Percentiles rank a stretch among this genome's conserved stretches.
phyloP scores from a whole-genome alignment of 1,140 invertebrate genomes.

The Anastrepha obliqua region DNA sequence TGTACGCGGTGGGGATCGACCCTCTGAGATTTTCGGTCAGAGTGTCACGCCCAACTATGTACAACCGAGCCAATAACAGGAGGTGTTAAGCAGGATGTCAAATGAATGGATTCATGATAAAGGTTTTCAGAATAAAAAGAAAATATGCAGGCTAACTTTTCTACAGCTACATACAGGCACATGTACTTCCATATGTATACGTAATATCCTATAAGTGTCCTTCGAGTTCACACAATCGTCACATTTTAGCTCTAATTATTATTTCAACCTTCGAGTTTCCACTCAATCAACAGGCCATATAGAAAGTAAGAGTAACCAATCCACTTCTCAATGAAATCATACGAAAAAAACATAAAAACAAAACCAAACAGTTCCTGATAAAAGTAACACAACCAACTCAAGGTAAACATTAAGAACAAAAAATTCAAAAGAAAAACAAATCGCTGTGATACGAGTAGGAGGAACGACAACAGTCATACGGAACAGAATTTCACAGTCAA shows the following conservation, averaged over 20 bases:
- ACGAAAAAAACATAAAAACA: background rate
- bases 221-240: background rate
- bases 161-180: no score
- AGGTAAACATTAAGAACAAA: background rate
- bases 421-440: constrained; percentile 36
- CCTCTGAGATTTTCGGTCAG: no score
- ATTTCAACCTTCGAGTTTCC: background rate
- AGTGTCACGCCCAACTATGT: no score
- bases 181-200: background rate
- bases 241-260: background rate
- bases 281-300: constrained; percentile 1
- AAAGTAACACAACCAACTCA: constrained; percentile 21
- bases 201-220: background rate
- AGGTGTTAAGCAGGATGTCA: no score
- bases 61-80: no score
- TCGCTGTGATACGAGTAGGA: constrained; percentile 34
- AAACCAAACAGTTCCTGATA: background rate
- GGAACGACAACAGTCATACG: constrained; percentile 19
- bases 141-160: no score
- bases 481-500: constrained; percentile 7
- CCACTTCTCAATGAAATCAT: constrained; percentile 17
- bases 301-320: constrained; percentile 44
- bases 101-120: no score
- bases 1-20: no score
- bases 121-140: no score